Percentiles rank a stretch among this genome's conserved stretches.
These are phyloP conservation scores for Menidia beryllina DNA, from an alignment of 2,113 vertebrate species.

Conservation along the genomic window DNA sequence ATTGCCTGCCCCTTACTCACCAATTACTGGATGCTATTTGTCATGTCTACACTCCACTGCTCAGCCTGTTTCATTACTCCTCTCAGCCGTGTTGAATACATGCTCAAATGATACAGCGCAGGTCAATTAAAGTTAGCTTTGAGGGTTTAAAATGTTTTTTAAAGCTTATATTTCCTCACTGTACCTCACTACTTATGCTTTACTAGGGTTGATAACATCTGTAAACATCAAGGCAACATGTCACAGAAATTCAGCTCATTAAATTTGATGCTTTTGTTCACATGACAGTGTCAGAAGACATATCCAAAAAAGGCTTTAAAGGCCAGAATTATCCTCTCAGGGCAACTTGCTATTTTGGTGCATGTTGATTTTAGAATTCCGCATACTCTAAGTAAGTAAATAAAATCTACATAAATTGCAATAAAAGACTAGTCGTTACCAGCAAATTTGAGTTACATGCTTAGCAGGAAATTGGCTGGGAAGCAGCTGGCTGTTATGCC, in stretches of 20 bases:
- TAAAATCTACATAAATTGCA: constrained; percentile 10
- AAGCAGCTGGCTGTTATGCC: not conserved
- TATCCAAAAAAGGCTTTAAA: constrained; percentile 39
- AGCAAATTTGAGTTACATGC: too few species aligned
- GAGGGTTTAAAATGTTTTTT: not conserved
- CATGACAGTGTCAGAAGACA: not conserved
- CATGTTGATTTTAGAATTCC: constrained; percentile 14
- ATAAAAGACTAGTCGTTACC: too few species aligned
- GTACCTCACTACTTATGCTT: not conserved
- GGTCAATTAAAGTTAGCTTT: not conserved
- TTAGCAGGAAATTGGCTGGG: too few species aligned
- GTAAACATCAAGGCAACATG: not conserved
- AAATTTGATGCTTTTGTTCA: constrained; percentile 16
- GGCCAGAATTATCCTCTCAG: constrained; percentile 12
- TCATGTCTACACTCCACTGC: constrained; percentile 27
- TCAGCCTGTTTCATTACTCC: constrained; percentile 37
- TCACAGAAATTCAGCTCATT: constrained; percentile 1
- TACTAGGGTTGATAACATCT: not conserved
- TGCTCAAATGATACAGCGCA: not conserved
- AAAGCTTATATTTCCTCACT: not conserved
- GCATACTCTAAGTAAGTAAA: constrained; percentile 7
- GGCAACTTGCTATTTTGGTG: not conserved
- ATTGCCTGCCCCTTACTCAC: constrained; percentile 6
- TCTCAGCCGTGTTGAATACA: constrained; percentile 14
- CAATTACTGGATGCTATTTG: constrained; percentile 20